Conservation (phyloP, 1,140 invertebrate genomes). For the Drosophila paulistorum region DNA sequence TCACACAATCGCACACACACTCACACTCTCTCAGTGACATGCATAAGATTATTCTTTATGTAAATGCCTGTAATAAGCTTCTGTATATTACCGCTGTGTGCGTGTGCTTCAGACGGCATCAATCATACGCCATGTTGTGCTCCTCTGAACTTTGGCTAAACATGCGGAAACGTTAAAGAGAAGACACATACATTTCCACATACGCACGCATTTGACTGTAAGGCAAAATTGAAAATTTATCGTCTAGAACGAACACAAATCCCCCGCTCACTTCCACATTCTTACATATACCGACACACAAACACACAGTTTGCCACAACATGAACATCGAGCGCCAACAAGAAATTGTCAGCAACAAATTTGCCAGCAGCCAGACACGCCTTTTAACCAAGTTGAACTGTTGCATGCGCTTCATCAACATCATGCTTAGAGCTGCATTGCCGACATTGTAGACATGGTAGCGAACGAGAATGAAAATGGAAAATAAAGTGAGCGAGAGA, state of each 20-base stretch:
- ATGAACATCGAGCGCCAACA: conserved; percentile 64
- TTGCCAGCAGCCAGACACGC: conserved; percentile 53
- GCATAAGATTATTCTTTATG: conserved; percentile 45
- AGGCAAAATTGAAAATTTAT: conserved; percentile 77
- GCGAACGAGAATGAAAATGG: conserved; percentile 35
- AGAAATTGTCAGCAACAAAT: conserved; percentile 80
- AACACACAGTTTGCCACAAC: conserved; percentile 48
- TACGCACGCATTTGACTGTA: conserved; percentile 29
- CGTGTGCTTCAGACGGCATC: conserved; percentile 61
- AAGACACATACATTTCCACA: conserved; percentile 30
- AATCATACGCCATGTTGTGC: conserved; percentile 77
- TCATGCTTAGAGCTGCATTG: conserved; percentile 72
- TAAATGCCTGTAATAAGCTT: conserved; percentile 59
- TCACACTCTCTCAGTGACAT: background rate
- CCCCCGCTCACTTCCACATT: background rate
- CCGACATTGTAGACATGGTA: conserved; percentile 69
- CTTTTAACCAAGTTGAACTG: conserved; percentile 69
- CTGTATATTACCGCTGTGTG: conserved; percentile 3
- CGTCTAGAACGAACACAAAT: conserved; percentile 66
- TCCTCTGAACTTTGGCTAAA: conserved; percentile 72
- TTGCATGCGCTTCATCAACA: conserved; percentile 77
- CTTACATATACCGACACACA: conserved; percentile 15
- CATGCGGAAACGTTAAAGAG: conserved; percentile 62
- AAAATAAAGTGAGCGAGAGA: conserved; percentile 4
- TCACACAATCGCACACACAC: background rate